Evolutionary conservation across 2,797 vertebrate species (phyloP).

Genomic region (Prionace glauca): DNA sequence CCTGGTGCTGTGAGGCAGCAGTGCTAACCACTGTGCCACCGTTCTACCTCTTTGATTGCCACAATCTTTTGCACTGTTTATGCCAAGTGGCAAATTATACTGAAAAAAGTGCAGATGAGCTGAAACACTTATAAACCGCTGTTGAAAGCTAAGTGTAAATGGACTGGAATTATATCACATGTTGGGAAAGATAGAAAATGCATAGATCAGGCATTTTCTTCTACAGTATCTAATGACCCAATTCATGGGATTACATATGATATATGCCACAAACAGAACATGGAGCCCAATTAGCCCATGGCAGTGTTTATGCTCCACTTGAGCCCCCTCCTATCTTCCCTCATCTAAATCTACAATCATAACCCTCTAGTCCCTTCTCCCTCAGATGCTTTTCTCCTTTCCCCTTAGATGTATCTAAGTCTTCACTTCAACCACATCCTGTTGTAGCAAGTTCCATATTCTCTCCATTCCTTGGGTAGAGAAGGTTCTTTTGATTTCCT

Average conservation of each 20-base stretch:
- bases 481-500: background rate
- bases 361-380: background rate
- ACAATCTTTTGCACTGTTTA: background rate
- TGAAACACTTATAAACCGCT: background rate
- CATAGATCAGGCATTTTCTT: background rate
- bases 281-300: background rate
- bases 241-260: background rate
- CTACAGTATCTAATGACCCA: background rate
- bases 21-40: too few relatives aligned
- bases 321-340: background rate
- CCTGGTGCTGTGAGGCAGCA: too few relatives aligned
- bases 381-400: background rate
- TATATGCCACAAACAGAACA: too few relatives aligned
- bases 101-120: background rate
- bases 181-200: background rate
- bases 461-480: background rate
- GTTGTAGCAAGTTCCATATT: background rate
- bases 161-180: background rate
- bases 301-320: background rate
- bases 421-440: background rate
- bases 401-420: background rate
- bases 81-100: background rate
- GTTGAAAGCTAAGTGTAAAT: background rate
- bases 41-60: background rate
- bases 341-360: background rate